These are phyloP conservation scores for Drosophila pectinifera DNA, from an alignment of 1,140 invertebrate species.

Conservation along the genomic window DNA sequence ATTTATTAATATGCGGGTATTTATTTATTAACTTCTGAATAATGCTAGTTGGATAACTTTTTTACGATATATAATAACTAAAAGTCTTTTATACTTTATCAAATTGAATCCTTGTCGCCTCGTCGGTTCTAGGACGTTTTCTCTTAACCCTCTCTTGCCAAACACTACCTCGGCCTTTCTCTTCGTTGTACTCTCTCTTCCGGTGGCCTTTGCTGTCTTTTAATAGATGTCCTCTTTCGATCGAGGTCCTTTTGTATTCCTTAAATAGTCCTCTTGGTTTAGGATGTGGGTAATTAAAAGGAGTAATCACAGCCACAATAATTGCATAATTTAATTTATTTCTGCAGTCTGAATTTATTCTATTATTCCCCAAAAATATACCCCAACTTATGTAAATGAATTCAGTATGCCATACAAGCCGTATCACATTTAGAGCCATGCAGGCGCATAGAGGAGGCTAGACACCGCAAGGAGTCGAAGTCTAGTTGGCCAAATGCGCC, in stretches of 20 bases:
- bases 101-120: background rate
- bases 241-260: background rate
- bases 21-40: too few species aligned
- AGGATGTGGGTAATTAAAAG: background rate
- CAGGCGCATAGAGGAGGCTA: constrained; percentile 34
- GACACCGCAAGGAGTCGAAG: constrained; percentile 34
- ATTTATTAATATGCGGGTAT: too few species aligned
- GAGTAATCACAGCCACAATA: background rate
- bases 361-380: background rate
- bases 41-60: too few species aligned
- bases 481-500: constrained; percentile 62
- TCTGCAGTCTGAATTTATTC: background rate
- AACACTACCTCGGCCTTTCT: background rate
- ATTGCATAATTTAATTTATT: background rate
- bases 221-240: background rate
- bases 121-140: background rate
- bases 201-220: background rate
- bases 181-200: background rate
- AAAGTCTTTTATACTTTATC: too few species aligned
- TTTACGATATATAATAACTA: too few species aligned
- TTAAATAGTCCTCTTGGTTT: background rate
- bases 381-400: background rate
- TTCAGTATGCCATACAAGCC: background rate
- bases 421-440: constrained; percentile 1
- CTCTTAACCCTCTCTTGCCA: background rate